Evolutionary conservation across 2,888 invertebrate species (phyloP).

Genomic region (Carterocephalus palaemon): DNA sequence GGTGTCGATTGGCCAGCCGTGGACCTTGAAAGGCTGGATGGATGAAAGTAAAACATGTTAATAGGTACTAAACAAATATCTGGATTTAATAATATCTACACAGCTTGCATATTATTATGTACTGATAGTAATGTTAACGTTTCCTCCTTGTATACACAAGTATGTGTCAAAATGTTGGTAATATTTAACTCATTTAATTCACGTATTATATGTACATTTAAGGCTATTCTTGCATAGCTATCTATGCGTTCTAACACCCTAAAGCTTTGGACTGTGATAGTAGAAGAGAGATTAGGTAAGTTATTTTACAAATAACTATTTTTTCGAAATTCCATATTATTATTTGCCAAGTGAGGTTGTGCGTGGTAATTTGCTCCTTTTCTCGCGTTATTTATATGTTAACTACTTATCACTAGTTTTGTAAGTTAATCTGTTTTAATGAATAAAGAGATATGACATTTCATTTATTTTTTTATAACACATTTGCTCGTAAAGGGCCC

Average conservation of each 20-base stretch:
- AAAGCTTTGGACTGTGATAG: conserved; percentile 75
- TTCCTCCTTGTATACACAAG: neutral
- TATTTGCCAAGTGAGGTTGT: conserved; percentile 41
- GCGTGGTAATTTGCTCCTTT: conserved; percentile 42
- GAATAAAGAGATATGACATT: conserved; percentile 52
- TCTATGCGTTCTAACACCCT: conserved; percentile 18
- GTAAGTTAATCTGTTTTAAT: conserved; percentile 53
- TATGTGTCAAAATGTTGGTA: conserved; percentile 12
- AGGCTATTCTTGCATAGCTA: conserved; percentile 17
- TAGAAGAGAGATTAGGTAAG: conserved; percentile 54
- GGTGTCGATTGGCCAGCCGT: too few relatives aligned
- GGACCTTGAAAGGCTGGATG: too few relatives aligned
- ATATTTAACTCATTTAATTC: conserved; percentile 1
- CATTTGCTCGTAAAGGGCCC: too few relatives aligned
- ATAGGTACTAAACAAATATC: too few relatives aligned
- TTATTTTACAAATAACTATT: conserved; percentile 50
- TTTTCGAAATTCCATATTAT: conserved; percentile 42
- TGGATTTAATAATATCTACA: too few relatives aligned
- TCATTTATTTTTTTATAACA: conserved; percentile 24
- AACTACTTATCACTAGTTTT: conserved; percentile 37
- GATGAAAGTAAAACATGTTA: too few relatives aligned
- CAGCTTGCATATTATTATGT: too few relatives aligned
- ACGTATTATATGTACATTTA: neutral
- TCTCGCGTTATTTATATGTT: conserved; percentile 38
- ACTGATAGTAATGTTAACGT: conserved; percentile 1